Base-by-base conservation (phyloP, 2,888 invertebrate species). In the Hartigia nigra region DNA sequence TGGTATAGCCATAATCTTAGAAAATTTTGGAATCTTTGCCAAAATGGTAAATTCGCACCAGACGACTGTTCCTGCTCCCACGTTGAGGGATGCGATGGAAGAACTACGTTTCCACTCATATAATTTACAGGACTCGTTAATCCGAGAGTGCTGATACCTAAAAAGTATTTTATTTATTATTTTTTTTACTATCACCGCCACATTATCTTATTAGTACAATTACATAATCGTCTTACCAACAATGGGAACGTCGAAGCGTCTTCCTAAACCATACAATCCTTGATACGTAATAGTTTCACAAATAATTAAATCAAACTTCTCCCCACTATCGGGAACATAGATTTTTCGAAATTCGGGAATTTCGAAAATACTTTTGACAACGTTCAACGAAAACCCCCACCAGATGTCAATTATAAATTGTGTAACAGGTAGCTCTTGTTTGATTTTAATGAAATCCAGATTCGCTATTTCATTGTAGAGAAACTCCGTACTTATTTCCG, bases 271-370 rank as follows among this genome's bases (percentile, higher is more conserved):
- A 78, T 93, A 93, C 70, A 93, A 86, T 0, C 93, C 77, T 0
- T 94, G 93, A 4, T 92, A 72, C 3, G 1, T 90, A 11, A 94
- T 91, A 23, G 92, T 92, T 88, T 95, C 94, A 4, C 93, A 92
- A 70, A 95, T 89, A 0, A 94, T 92, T 55, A 94, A 86, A 87
- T 95, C 94, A 82, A 94, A 95, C 78, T 92, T 91, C 35, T 93
- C 88, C 39, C 92, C 70, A 70, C 76, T 76, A 12, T 74, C 72
- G 5, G 23, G n/a, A 32, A 4, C 74, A 55, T 79, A 79, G n/a
- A 79, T 14, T 37, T 74, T 77, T 31, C 12, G 32, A 14, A 79
- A 23, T 0, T 76, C 32, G 36, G 79, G 76, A 31, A 34, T 32
- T 23, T 14, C 32, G 0, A 72, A 36, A 35, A 79, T 69, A 14